Percentiles rank a stretch among this genome's conserved stretches.
phyloP scores from a whole-genome alignment of 2,888 invertebrate genomes.

The Chromoteleia sp. region DNA sequence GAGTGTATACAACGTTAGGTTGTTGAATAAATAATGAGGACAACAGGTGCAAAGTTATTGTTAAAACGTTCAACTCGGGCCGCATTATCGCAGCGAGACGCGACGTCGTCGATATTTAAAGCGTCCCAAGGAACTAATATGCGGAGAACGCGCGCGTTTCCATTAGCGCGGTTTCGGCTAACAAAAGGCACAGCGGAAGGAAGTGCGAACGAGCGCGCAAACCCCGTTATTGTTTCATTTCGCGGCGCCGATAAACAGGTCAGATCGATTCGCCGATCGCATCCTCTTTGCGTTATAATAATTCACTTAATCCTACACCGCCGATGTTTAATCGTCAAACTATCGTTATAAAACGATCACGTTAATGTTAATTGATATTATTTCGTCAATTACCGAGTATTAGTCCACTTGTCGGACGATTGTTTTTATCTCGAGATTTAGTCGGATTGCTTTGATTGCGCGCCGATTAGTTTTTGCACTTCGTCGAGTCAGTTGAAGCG shows the following conservation, averaged over 20 bases:
- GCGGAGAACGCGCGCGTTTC: not conserved
- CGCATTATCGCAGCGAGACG: conserved; percentile 17
- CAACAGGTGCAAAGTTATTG: conserved; percentile 51
- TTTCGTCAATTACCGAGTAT: conserved; percentile 26
- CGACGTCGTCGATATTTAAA: conserved; percentile 18
- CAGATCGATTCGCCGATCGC: conserved; percentile 5
- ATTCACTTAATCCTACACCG: conserved; percentile 17
- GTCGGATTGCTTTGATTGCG: conserved; percentile 3
- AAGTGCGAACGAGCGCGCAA: not conserved
- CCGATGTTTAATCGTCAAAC: conserved; percentile 34
- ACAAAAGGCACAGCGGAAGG: conserved; percentile 4
- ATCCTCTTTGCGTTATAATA: conserved; percentile 9
- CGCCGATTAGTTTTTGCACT: conserved; percentile 28
- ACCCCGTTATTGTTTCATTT: conserved; percentile 6
- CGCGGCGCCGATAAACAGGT: not conserved
- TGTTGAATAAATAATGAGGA: conserved; percentile 36
- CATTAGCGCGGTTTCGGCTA: conserved; percentile 10
- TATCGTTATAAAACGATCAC: conserved; percentile 10
- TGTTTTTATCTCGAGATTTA: conserved; percentile 25
- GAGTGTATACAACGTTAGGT: conserved; percentile 10
- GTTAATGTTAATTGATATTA: conserved; percentile 38
- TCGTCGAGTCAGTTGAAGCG: not conserved
- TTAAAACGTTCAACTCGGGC: conserved; percentile 32
- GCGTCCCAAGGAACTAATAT: conserved; percentile 30
- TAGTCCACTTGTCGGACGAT: not conserved